Base-by-base conservation (phyloP, 2,888 invertebrate species). In the Rotaria socialis region DNA sequence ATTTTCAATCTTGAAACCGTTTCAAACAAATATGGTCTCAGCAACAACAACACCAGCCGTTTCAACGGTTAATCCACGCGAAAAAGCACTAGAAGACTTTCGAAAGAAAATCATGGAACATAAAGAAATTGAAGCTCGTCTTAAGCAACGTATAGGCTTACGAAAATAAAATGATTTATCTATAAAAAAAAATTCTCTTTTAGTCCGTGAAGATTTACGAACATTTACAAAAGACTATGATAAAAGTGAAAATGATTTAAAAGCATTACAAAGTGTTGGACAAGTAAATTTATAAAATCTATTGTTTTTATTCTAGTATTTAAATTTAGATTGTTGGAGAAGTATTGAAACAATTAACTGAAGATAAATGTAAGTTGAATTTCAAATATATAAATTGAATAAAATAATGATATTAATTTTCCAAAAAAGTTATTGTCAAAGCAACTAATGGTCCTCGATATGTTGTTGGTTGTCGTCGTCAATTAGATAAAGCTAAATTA, bases 391-490 rank as follows among this genome's bases (percentile, higher is more conserved):
- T 35, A 35, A 35, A 35, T 35, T 35, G 35, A 35, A 35, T 35
- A 1, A 35, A 35, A 35, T 35, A 35, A 35, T 35, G 35, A 35
- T 35, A 35, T 35, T 35, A 35, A 35, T 35, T 35, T 35, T 35
- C 35, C 35, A 35, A 35, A 1, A 67, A 92, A 97, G 96, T 97
- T 90, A 98, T 98, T 90, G 97, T 98, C 0, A 98, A 98, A 93
- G 99, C 99, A 0, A 99, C 98, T 67, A 99, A 99, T 92, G 99
- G 99, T 0, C 99, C 99, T 0, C 94, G 99, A 47, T 99, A 99
- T 91, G 99, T 99, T 35, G 99, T 99, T 1, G 99, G 99, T 0
- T 99, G 99, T 90, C 94, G 99, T 27, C 93, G 99, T 22, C 97
- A 98, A 90, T 92, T 99, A 88, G 97, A 99, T 92, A 99, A 99